Base-by-base conservation (phyloP, 1,140 invertebrate species). In the Paralvinella palmiformis region DNA sequence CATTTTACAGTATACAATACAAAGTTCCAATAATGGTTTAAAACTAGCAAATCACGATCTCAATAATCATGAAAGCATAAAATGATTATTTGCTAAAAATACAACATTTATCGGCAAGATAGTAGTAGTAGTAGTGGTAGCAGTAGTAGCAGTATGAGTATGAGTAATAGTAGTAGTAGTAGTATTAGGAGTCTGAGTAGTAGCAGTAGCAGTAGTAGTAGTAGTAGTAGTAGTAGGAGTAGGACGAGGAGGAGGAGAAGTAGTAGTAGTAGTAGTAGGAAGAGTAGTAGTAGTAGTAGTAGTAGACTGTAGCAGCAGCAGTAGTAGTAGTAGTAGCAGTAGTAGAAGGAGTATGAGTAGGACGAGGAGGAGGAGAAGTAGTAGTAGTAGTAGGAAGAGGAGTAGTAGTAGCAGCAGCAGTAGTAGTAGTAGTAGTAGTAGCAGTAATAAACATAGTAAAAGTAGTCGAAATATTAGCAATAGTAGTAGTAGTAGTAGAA, bases 381-480 rank as follows among this genome's bases (percentile, higher is more conserved):
- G 37, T 44, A 44, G 37, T 44, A 44, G 37, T 44, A 44, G 37
- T 44, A 44, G 37, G 10, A 44, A n/a, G 10, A 44, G 37, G 10
- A 44, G 37, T n/a, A 44, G 37, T 44, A 44, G 37, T n/a, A 44
- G 37, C 37, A 44, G 37, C 37, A 44, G 37, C 37, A 44, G 37
- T 44, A 44, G 37, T 44, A 44, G 37, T 44, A 44, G 37, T 44
- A n/a, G 37, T 44, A 44, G 37, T 44, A 44, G 37, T 44, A 44
- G 37, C n/a, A 44, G 37, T 44, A 44, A n/a, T 44, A 44, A n/a
- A 13, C n/a, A n/a, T 44, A 44, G 37, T 44, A 44, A n/a, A 13
- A 44, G 37, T 44, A 44, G 37, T 44, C 10, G 37, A 13, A 44
- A n/a, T 44, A 44, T 10, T 44, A 44, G 37, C n/a, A 44, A n/a